Percentiles rank a stretch among this genome's conserved stretches.
These are phyloP conservation scores for Danio rerio DNA, from an alignment of 2,113 vertebrate species.

Conservation along the genomic window GRCz12tu NC_133197.1:30654501-30655000, in stretches of 20 bases:
- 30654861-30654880: not conserved
- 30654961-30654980: too few relatives aligned
- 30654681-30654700: slow-evolving; percentile 18
- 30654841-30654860: not conserved
- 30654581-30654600: slow-evolving; percentile 77
- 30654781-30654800: slow-evolving; percentile 63
- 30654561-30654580: slow-evolving; percentile 77
- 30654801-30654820: slow-evolving; percentile 65
- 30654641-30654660: slow-evolving; percentile 29
- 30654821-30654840: slow-evolving; percentile 16
- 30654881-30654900: not conserved
- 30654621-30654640: slow-evolving; percentile 83
- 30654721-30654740: slow-evolving; percentile 61
- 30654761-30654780: slow-evolving; percentile 20
- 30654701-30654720: slow-evolving; percentile 31
- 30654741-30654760: slow-evolving; percentile 66
- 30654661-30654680: slow-evolving; percentile 10
- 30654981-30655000: too few relatives aligned
- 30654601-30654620: slow-evolving; percentile 84
- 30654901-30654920: not conserved
- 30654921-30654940: too few relatives aligned
- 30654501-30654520: slow-evolving; percentile 81
- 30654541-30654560: slow-evolving; percentile 81
- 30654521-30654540: slow-evolving; percentile 83
- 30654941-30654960: too few relatives aligned